Base-by-base conservation (phyloP, 2,888 invertebrate genomes). In the Eurytoma californica region DNA sequence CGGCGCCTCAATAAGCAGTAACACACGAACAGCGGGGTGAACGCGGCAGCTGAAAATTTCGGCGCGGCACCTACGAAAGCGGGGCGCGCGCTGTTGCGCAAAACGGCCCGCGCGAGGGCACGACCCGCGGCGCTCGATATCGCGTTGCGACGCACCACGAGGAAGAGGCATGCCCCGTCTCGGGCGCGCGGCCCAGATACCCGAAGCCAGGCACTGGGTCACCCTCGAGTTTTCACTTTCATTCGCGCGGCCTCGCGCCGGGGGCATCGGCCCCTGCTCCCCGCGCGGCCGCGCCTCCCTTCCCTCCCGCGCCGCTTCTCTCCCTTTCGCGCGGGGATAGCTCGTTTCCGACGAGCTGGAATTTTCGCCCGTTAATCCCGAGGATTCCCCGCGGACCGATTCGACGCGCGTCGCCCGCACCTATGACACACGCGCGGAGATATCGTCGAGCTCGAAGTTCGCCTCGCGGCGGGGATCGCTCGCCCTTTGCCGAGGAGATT, bases 171-270 rank as follows among this genome's bases (percentile, higher is more conserved):
- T 49, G 39, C 14, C 57, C 18, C 3, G 47, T 3, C 30, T 9
- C 18, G 57, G 24, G 55, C 51, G 51, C 58, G 74, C 84, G 78
- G 74, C 88, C 86, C 86, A 89, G 89, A 88, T 89, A 88, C 88
- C 30, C 61, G 70, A 70, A 65, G 61, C 85, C 83, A 86, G 86
- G 83, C 86, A 88, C 89, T 88, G 88, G 89, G 89, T 89, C 89
- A 89, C 87, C 84, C 80, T 83, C 85, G 84, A 85, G 85, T 89
- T 89, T 88, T 88, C 89, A 89, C 89, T 89, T 89, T 89, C 89
- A 89, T 88, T 87, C 81, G 66, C 39, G 28, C 49, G 24, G 24
- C 24, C 24, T 24, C 24, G 55, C 53, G 61, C 18, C 30, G 55
- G 24, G 18, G 14, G 74, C 39, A 20, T 20, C 66, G 66, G 57